Percentiles rank a stretch among this genome's conserved stretches.
Conservation (phyloP, 2,888 invertebrate genomes). For the Linhomoeus sp. region DNA sequence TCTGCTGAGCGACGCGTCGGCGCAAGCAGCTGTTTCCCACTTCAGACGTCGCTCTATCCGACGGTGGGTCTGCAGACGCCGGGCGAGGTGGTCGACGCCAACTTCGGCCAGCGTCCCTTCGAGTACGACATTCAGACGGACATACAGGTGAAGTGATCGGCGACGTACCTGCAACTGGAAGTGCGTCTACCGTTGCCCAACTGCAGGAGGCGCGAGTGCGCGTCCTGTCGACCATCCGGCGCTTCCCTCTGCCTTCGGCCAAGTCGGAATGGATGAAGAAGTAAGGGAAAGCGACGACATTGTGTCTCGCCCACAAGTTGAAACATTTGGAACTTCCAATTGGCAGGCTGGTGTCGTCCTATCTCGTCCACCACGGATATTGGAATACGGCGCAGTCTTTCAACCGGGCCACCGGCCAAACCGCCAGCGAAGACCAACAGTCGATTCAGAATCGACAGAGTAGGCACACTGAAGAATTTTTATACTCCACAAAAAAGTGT, state of each 20-base stretch:
- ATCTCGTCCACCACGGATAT: conserved; percentile 93
- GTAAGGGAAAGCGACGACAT: conserved; percentile 63
- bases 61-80: conserved; percentile 96
- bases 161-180: neutral
- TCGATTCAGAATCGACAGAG: conserved; percentile 92
- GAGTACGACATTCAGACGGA: conserved; percentile 93
- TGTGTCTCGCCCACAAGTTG: conserved; percentile 94
- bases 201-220: conserved; percentile 5
- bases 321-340: too few relatives aligned
- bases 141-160: conserved; percentile 42
- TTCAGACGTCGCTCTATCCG: conserved; percentile 89
- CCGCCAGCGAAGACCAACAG: conserved; percentile 69
- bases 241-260: conserved; percentile 10
- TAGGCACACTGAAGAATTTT: too few relatives aligned
- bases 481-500: too few relatives aligned
- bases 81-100: conserved; percentile 90
- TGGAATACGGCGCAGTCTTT: conserved; percentile 85
- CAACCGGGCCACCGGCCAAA: conserved; percentile 66
- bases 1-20: too few relatives aligned
- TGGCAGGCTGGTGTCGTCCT: conserved; percentile 89
- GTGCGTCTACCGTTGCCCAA: too few relatives aligned
- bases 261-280: conserved; percentile 15
- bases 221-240: conserved; percentile 6
- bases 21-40: too few relatives aligned
- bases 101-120: conserved; percentile 93